Conservation (phyloP, 2,888 invertebrate species). For the Halictus ligatus region DNA sequence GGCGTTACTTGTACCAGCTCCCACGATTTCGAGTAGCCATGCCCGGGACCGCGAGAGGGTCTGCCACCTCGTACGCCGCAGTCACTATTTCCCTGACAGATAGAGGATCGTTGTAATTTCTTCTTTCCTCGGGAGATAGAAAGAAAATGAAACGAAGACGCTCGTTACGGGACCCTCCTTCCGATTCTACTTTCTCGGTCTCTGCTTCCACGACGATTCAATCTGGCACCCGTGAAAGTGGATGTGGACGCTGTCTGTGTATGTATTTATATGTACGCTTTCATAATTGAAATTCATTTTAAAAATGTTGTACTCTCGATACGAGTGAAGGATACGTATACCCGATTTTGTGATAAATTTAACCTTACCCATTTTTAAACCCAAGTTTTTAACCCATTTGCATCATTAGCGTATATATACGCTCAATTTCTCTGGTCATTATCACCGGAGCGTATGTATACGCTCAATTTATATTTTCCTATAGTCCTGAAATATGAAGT, state of each 20-base stretch:
- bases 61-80: constrained; percentile 59
- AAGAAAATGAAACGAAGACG: constrained; percentile 28
- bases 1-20: constrained; percentile 78
- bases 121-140: constrained; percentile 54
- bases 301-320: background rate
- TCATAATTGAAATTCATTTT: background rate
- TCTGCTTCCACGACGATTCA: background rate
- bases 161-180: constrained; percentile 16
- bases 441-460: too few relatives aligned
- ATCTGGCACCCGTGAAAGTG: background rate
- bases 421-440: too few relatives aligned
- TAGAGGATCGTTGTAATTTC: constrained; percentile 60
- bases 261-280: background rate
- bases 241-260: background rate
- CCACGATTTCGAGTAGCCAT: constrained; percentile 64
- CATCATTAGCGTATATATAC: too few relatives aligned
- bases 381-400: too few relatives aligned
- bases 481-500: too few relatives aligned
- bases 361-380: too few relatives aligned
- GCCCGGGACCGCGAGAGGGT: constrained; percentile 36
- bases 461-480: too few relatives aligned
- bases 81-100: constrained; percentile 60
- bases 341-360: background rate
- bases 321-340: background rate
- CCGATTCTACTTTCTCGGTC: constrained; percentile 2